phyloP scores from a whole-genome alignment of 2,797 vertebrate genomes.

The Typhlichthys eigenmanni region DNA sequence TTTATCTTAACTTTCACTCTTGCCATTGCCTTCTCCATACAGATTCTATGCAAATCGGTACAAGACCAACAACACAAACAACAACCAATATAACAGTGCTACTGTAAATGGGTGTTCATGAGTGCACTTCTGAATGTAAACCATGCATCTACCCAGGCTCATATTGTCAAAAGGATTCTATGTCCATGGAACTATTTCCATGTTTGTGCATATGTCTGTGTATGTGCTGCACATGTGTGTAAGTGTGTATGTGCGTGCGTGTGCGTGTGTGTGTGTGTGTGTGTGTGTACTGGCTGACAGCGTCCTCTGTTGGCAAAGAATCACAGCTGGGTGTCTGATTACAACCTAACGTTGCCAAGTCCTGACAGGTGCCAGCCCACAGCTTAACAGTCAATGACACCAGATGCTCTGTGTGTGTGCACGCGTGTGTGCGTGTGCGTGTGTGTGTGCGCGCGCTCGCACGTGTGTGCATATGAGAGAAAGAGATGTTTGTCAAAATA shows the following conservation, averaged over 20 bases:
- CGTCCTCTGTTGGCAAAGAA: slow-evolving; percentile 50
- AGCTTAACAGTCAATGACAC: slow-evolving; percentile 64
- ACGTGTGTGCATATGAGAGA: slow-evolving; percentile 6
- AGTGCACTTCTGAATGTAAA: no score
- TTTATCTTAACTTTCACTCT: no score
- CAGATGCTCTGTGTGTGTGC: slow-evolving; percentile 55
- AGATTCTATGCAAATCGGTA: no score
- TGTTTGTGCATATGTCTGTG: background rate
- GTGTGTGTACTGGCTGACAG: slow-evolving; percentile 21
- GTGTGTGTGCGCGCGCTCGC: background rate
- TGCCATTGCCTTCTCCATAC: no score
- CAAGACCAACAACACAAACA: no score
- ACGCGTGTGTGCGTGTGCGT: slow-evolving; percentile 6
- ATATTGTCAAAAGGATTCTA: background rate
- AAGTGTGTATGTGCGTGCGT: slow-evolving; percentile 18
- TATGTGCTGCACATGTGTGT: background rate
- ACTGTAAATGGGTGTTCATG: no score
- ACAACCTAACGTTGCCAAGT: slow-evolving; percentile 54
- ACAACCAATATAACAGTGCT: no score
- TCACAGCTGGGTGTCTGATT: slow-evolving; percentile 69
- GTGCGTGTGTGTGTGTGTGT: slow-evolving; percentile 8
- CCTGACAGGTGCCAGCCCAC: slow-evolving; percentile 70
- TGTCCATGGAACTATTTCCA: background rate
- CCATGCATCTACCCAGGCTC: background rate
- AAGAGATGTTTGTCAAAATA: background rate